Percentiles rank a stretch among this genome's conserved stretches.
phyloP scores from a whole-genome alignment of 2,888 invertebrate species.

The Cataglyphis altisquamis region DNA sequence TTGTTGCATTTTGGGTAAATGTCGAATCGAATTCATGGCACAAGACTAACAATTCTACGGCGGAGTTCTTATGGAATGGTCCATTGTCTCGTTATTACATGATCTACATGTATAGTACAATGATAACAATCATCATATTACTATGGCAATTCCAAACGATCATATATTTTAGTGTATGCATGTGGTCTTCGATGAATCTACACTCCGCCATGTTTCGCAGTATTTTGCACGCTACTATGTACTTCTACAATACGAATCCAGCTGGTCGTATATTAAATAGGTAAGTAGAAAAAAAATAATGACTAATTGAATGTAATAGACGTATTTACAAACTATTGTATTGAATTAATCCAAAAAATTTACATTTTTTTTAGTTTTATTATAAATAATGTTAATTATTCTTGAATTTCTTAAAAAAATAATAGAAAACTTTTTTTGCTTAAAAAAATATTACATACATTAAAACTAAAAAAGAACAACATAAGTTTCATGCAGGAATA shows the following conservation, averaged over 20 bases:
- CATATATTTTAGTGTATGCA: constrained; percentile 89
- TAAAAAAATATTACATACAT: too few species aligned
- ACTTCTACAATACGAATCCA: constrained; percentile 96
- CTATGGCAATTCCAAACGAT: constrained; percentile 85
- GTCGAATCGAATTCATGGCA: constrained; percentile 86
- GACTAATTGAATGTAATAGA: background rate
- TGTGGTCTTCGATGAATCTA: constrained; percentile 92
- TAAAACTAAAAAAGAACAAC: too few species aligned
- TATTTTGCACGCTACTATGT: constrained; percentile 93
- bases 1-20: constrained; percentile 87
- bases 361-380: background rate
- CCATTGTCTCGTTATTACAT: constrained; percentile 84
- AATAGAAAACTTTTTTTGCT: background rate
- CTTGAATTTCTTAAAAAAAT: background rate
- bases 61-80: constrained; percentile 59
- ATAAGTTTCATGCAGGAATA: background rate
- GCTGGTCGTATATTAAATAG: constrained; percentile 93
- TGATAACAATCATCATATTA: constrained; percentile 84
- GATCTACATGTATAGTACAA: constrained; percentile 87
- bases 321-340: background rate
- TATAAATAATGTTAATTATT: background rate
- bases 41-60: constrained; percentile 49
- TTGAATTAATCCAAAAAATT: background rate
- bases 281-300: constrained; percentile 55
- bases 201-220: constrained; percentile 94